phyloP scores from a whole-genome alignment of 2,888 invertebrate genomes.

The Aphidoletes aphidimyza region DNA sequence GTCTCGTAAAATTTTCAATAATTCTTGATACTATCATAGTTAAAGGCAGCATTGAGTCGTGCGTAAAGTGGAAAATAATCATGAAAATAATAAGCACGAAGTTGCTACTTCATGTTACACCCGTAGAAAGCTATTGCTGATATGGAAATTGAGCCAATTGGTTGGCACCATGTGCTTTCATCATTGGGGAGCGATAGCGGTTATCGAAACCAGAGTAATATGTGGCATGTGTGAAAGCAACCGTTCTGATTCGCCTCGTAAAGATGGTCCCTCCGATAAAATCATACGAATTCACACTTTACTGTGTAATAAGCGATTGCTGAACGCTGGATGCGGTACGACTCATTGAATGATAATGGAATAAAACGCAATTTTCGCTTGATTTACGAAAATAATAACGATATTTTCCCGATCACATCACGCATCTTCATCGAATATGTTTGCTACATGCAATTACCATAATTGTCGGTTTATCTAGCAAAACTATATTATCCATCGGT shows the following conservation, averaged over 20 bases:
- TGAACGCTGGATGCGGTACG: background rate
- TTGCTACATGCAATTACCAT: background rate
- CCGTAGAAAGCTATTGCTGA: background rate
- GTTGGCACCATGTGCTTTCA: background rate
- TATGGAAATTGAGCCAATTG: background rate
- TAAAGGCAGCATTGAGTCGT: background rate
- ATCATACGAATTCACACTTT: too few species aligned
- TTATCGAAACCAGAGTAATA: background rate
- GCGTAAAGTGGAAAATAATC: background rate
- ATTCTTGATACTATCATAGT: background rate
- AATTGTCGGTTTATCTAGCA: background rate
- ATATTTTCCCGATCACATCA: background rate
- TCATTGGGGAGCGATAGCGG: background rate
- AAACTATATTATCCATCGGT: too few species aligned
- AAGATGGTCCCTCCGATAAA: too few species aligned
- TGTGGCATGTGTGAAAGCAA: too few species aligned
- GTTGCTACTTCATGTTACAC: too few species aligned
- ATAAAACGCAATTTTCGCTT: background rate
- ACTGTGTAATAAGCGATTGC: too few species aligned
- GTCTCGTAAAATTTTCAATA: background rate
- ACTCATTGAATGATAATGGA: background rate
- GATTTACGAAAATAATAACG: slow-evolving; percentile 10
- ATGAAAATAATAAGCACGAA: background rate
- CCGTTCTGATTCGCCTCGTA: too few species aligned
- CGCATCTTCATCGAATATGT: background rate